These are phyloP conservation scores for Nannospalax galili DNA, from an alignment of 2,113 vertebrate genomes.

Conservation along the genomic window DNA sequence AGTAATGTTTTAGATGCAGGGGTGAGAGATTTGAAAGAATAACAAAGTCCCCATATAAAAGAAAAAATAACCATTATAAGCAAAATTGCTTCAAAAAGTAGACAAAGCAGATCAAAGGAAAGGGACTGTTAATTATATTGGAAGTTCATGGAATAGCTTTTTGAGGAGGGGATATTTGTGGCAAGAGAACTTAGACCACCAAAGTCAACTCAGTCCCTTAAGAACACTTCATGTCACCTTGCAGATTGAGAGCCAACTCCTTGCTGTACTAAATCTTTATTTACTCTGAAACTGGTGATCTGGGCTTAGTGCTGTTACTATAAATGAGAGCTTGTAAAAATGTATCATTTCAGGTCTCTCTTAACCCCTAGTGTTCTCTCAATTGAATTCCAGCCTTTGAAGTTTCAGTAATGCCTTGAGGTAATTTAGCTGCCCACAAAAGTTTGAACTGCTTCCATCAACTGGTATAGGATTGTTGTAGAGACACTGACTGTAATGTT, in stretches of 20 bases:
- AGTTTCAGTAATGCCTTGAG: not conserved
- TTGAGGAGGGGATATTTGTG: not conserved
- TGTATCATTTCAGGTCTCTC: not conserved
- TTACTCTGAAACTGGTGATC: not conserved
- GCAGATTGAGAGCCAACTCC: rapidly evolving
- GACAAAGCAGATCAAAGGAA: not conserved
- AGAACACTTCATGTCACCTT: not conserved
- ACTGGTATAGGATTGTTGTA: not conserved
- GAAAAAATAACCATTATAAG: not conserved
- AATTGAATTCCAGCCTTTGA: not conserved
- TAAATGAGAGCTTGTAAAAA: not conserved
- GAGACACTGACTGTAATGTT: not conserved
- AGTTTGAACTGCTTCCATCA: not conserved
- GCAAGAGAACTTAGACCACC: not conserved
- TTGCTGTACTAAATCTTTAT: not conserved
- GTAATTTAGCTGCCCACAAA: not conserved
- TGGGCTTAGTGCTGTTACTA: not conserved
- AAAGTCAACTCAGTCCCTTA: not conserved
- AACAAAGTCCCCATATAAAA: not conserved
- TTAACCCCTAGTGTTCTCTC: not conserved
- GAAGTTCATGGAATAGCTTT: not conserved
- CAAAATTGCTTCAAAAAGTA: not conserved
- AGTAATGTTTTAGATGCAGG: not conserved
- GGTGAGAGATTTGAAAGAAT: not conserved
- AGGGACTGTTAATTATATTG: rapidly evolving